Percentiles rank a stretch among this genome's conserved stretches.
phyloP scores from a whole-genome alignment of 2,113 vertebrate genomes.

The Ginglymostoma cirratum region DNA sequence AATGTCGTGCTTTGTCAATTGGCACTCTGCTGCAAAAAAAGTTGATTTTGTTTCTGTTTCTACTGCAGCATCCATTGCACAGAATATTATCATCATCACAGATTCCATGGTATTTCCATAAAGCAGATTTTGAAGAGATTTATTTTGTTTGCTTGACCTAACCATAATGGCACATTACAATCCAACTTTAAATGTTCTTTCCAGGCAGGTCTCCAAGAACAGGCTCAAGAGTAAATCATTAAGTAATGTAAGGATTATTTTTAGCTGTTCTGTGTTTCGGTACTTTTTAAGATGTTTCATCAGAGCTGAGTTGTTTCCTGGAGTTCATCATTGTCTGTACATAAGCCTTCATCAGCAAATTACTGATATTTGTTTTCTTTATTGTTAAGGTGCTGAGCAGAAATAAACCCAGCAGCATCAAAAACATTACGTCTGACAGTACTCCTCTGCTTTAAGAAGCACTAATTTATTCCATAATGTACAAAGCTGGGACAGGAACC shows the following conservation, averaged over 20 bases:
- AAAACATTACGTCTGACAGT: neutral
- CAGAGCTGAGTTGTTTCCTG: neutral
- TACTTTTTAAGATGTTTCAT: neutral
- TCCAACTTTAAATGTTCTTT: neutral
- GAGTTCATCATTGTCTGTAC: neutral
- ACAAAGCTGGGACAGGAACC: neutral
- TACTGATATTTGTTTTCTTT: neutral
- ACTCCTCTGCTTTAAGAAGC: neutral
- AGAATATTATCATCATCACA: neutral
- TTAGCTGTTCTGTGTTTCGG: neutral
- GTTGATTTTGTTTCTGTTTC: neutral
- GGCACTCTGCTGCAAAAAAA: neutral
- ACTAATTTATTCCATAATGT: neutral
- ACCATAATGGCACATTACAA: neutral
- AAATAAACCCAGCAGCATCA: neutral
- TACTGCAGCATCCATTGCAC: neutral
- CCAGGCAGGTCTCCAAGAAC: neutral
- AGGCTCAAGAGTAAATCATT: neutral
- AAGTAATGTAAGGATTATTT: neutral
- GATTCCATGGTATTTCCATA: neutral
- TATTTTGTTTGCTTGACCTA: neutral
- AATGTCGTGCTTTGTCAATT: neutral
- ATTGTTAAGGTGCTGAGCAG: no score
- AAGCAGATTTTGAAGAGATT: neutral
- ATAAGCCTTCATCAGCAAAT: neutral